Conservation (phyloP, 2,113 vertebrate genomes). For the Gasterosteus aculeatus region DNA sequence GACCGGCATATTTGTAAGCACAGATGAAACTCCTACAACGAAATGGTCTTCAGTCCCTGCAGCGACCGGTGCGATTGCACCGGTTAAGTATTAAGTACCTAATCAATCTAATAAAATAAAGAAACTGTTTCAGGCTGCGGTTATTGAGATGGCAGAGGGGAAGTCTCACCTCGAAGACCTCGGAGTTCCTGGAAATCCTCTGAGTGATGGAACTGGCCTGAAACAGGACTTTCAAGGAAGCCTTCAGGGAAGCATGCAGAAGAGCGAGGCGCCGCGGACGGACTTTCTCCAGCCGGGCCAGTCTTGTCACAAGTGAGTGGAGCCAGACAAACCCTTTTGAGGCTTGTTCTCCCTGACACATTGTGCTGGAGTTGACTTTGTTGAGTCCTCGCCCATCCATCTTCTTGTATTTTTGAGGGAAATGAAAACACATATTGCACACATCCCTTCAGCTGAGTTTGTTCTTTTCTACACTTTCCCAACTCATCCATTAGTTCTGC, state of each 20-base stretch:
- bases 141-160: conserved; percentile 1
- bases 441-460: neutral
- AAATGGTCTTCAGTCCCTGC: neutral
- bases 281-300: conserved; percentile 10
- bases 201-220: conserved; percentile 26
- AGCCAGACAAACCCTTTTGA: neutral
- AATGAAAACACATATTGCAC: neutral
- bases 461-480: neutral
- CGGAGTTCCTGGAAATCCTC: conserved; percentile 1
- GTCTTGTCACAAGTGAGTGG: conserved; percentile 33
- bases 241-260: conserved; percentile 30
- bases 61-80: neutral
- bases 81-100: neutral
- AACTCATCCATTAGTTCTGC: neutral
- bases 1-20: neutral
- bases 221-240: conserved; percentile 40
- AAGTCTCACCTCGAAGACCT: conserved; percentile 19
- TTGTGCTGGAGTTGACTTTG: neutral
- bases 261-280: conserved; percentile 10
- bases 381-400: neutral
- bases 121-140: conserved; percentile 29
- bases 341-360: neutral
- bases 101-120: neutral
- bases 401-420: neutral
- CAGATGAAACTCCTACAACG: neutral